phyloP scores from a whole-genome alignment of 2,888 invertebrate species.

The Tinea semifulvella region DNA sequence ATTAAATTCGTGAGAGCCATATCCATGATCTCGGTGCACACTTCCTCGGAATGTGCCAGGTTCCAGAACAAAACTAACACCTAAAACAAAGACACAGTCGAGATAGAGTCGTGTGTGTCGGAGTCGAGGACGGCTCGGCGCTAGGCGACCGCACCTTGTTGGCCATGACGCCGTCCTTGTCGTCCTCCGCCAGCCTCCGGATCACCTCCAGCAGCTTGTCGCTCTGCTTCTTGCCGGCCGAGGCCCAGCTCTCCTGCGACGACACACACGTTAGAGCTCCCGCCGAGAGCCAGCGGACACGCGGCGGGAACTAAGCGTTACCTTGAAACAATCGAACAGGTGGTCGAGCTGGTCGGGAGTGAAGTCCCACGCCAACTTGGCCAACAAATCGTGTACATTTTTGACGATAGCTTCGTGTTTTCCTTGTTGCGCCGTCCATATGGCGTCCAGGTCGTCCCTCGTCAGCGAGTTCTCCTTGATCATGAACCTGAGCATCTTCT shows the following conservation, averaged over 20 bases:
- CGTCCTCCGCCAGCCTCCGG: conserved; percentile 94
- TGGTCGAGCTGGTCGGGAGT: conserved; percentile 97
- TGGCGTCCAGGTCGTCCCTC: conserved; percentile 89
- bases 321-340: conserved; percentile 96
- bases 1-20: conserved; percentile 95
- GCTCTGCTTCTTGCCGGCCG: conserved; percentile 94
- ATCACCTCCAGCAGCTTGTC: conserved; percentile 96
- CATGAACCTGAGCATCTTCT: conserved; percentile 96
- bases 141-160: too few relatives aligned
- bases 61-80: conserved; percentile 96
- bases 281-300: neutral
- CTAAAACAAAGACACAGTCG: too few relatives aligned
- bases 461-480: conserved; percentile 93
- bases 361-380: conserved; percentile 98
- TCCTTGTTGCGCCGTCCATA: conserved; percentile 97
- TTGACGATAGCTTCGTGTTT: conserved; percentile 99
- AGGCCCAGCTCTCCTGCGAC: conserved; percentile 93
- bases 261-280: conserved; percentile 26
- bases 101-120: too few relatives aligned
- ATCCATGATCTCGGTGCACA: conserved; percentile 96
- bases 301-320: too few relatives aligned
- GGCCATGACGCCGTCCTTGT: conserved; percentile 99
- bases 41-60: conserved; percentile 94
- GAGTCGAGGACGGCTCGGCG: too few relatives aligned
- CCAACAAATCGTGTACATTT: conserved; percentile 94